Conservation (phyloP, 2,113 vertebrate genomes). For the Myocastor coypus region DNA sequence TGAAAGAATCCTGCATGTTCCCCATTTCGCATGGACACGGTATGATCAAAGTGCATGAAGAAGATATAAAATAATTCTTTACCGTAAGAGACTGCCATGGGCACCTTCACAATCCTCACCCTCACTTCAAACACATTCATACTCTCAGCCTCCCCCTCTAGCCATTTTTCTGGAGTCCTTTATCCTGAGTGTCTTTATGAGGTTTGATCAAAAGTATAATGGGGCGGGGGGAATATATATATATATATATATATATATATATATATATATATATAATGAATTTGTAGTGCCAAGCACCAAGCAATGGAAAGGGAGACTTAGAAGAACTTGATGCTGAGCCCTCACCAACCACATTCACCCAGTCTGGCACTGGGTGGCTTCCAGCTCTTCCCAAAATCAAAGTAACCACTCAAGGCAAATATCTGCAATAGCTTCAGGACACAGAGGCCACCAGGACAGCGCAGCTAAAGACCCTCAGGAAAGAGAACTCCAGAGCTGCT, state of each 20-base stretch:
- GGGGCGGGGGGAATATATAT: not conserved
- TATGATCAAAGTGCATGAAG: not conserved
- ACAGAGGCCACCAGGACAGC: not conserved
- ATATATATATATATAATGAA: not conserved
- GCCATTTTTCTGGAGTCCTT: not conserved
- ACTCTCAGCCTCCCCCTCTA: not conserved
- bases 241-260: too few species aligned
- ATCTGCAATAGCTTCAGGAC: not conserved
- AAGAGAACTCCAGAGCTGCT: not conserved
- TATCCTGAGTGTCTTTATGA: not conserved
- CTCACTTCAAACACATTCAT: not conserved
- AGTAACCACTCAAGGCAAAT: not conserved
- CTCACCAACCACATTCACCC: not conserved
- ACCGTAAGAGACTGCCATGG: not conserved
- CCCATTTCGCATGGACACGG: rapidly evolving
- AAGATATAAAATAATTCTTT: not conserved
- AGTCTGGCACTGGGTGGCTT: not conserved
- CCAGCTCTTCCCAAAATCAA: not conserved
- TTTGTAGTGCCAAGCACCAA: not conserved
- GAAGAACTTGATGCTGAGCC: not conserved
- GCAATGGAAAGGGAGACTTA: not conserved
- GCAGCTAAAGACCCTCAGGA: not conserved
- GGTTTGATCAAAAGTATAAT: not conserved
- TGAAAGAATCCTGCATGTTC: too few species aligned
- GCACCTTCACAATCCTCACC: not conserved